Conservation (phyloP, 2,113 vertebrate species). For the Synchiropus splendidus region DNA sequence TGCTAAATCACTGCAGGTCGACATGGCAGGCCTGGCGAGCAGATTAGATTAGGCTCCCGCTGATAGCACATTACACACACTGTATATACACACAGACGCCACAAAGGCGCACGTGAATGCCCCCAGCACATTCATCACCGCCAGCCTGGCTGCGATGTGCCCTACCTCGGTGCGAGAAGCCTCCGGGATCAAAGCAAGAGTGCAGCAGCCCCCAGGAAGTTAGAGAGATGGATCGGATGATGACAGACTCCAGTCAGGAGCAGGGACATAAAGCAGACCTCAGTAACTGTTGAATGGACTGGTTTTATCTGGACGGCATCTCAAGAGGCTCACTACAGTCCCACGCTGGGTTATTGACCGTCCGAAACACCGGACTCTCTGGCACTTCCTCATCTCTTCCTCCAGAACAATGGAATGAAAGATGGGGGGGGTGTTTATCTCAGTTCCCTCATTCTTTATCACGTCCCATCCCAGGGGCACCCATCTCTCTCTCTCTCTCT, state of each 20-base stretch:
- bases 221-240: slow-evolving; percentile 51
- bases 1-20: slow-evolving; percentile 62
- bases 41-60: slow-evolving; percentile 57
- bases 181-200: slow-evolving; percentile 28
- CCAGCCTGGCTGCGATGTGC: slow-evolving; percentile 30
- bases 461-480: not conserved
- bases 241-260: slow-evolving; percentile 11
- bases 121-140: slow-evolving; percentile 56
- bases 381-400: too few relatives aligned
- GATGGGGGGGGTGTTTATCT: slow-evolving; percentile 36
- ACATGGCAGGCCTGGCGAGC: slow-evolving; percentile 41
- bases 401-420: slow-evolving; percentile 25
- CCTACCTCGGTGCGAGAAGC: slow-evolving; percentile 37
- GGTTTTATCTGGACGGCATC: too few relatives aligned
- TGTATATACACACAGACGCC: slow-evolving; percentile 8
- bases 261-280: too few relatives aligned
- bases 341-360: too few relatives aligned
- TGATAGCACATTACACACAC: slow-evolving; percentile 50
- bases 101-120: slow-evolving; percentile 16
- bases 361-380: too few relatives aligned
- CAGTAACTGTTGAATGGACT: too few relatives aligned
- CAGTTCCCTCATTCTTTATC: not conserved
- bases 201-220: slow-evolving; percentile 45
- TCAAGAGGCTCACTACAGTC: too few relatives aligned
- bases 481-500: slow-evolving; percentile 1